These are phyloP conservation scores for Escarpia spicata DNA, from an alignment of 2,888 invertebrate species.

Conservation along the genomic window DNA sequence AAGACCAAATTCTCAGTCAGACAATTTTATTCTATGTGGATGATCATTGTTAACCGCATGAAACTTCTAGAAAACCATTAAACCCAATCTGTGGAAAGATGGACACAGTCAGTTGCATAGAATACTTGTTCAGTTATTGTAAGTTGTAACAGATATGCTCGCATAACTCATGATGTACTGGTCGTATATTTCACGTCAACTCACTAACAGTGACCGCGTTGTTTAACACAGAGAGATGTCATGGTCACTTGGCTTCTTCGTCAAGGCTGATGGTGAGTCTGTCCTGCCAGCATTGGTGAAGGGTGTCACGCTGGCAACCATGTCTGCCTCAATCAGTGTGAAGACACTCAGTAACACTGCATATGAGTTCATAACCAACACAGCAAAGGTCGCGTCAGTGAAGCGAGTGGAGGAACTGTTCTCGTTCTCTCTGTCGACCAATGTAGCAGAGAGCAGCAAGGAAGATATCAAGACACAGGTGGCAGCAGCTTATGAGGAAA, in stretches of 20 bases:
- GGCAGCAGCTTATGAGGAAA: background rate
- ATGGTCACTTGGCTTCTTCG: constrained; percentile 11
- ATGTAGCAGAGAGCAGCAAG: background rate
- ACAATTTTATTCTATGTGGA: too few species aligned
- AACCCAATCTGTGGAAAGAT: too few species aligned
- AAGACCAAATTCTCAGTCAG: too few species aligned
- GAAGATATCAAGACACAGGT: background rate
- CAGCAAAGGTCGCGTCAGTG: background rate
- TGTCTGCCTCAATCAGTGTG: background rate
- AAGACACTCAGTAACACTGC: background rate
- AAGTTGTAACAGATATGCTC: too few species aligned
- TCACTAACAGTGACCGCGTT: background rate
- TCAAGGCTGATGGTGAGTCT: background rate
- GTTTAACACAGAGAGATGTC: background rate
- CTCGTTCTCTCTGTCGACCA: background rate
- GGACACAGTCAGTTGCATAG: too few species aligned
- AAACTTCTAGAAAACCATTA: too few species aligned
- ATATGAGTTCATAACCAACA: background rate
- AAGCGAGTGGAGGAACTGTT: background rate
- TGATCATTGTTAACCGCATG: too few species aligned
- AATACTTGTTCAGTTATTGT: too few species aligned
- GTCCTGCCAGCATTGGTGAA: background rate
- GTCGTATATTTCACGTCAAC: background rate
- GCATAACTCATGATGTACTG: background rate
- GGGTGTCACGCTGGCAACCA: background rate